Percentiles rank a stretch among this genome's conserved stretches.
Evolutionary conservation across 2,888 invertebrate genomes (phyloP).

Genomic region (Lepidonotus clava): DNA sequence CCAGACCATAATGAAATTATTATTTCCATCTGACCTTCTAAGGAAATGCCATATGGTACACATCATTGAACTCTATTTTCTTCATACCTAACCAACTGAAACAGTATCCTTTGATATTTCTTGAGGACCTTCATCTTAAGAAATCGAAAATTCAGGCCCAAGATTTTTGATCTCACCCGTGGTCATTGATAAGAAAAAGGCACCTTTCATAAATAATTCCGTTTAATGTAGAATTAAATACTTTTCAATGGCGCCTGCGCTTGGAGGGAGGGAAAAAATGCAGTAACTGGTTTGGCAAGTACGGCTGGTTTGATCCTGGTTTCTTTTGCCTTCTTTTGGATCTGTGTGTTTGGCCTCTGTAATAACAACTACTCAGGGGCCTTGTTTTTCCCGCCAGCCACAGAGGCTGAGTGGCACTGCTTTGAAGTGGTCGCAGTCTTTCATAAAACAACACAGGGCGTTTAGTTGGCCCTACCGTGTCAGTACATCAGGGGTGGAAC

Average conservation of each 20-base stretch:
- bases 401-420: constrained; percentile 8
- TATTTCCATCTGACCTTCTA: too few relatives aligned
- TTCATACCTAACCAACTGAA: too few relatives aligned
- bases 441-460: constrained; percentile 47
- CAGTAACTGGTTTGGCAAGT: constrained; percentile 21
- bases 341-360: constrained; percentile 26
- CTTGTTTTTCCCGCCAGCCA: constrained; percentile 37
- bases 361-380: constrained; percentile 31
- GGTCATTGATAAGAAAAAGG: neutral
- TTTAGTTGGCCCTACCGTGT: constrained; percentile 40
- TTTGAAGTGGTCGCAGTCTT: constrained; percentile 41
- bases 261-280: neutral
- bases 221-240: constrained; percentile 31
- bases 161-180: neutral
- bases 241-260: constrained; percentile 6
- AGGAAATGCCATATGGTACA: too few relatives aligned
- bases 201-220: constrained; percentile 28
- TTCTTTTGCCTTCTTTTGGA: constrained; percentile 23
- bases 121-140: neutral
- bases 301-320: neutral
- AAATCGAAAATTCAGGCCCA: neutral
- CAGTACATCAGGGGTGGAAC: neutral
- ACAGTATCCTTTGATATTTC: constrained; percentile 13
- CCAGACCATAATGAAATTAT: too few relatives aligned
- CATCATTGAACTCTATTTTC: too few relatives aligned